These are phyloP conservation scores for Dascyllus trimaculatus DNA, from an alignment of 2,113 vertebrate species.

Conservation along the genomic window DNA sequence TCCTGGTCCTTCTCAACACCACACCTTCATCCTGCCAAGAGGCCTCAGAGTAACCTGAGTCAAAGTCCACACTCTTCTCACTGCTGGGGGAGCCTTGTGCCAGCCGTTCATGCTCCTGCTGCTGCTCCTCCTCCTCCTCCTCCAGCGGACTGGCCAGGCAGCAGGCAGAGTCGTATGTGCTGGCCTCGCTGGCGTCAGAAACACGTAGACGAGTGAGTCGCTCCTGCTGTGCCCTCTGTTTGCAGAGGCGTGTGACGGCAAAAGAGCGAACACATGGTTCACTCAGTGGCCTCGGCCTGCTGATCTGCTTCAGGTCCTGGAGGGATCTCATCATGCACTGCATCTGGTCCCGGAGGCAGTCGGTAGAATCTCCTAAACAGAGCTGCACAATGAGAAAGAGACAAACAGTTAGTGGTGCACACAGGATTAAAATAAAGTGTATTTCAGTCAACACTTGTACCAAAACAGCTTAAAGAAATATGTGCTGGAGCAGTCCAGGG, in stretches of 20 bases:
- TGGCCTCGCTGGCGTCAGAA: slow-evolving; percentile 87
- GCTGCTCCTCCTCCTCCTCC: slow-evolving; percentile 81
- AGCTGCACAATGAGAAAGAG: slow-evolving; percentile 79
- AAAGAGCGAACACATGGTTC: slow-evolving; percentile 76
- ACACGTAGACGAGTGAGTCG: slow-evolving; percentile 70
- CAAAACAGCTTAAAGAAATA: not conserved
- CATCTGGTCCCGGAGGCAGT: slow-evolving; percentile 86
- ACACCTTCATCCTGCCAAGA: slow-evolving; percentile 93
- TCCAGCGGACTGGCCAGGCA: slow-evolving; percentile 88
- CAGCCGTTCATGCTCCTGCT: slow-evolving; percentile 69
- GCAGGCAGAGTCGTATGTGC: slow-evolving; percentile 90
- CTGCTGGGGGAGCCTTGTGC: slow-evolving; percentile 85
- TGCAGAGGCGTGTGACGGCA: slow-evolving; percentile 65
- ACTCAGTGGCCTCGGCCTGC: slow-evolving; percentile 75
- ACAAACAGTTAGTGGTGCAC: slow-evolving; percentile 36
- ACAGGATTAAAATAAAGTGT: slow-evolving; percentile 1
- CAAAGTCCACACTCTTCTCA: slow-evolving; percentile 92
- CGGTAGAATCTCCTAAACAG: slow-evolving; percentile 86
- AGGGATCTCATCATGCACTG: slow-evolving; percentile 85
- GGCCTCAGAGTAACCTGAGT: slow-evolving; percentile 94
- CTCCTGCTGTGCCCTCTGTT: slow-evolving; percentile 78
- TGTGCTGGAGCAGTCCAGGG: not conserved
- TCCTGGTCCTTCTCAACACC: slow-evolving; percentile 82
- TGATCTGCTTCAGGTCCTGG: slow-evolving; percentile 83
- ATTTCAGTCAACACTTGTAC: slow-evolving; percentile 6